Evolutionary conservation across 2,888 invertebrate genomes (phyloP), one percentile per base, ranked within the genome.

Genomic region (Drosophila lacicola): DNA sequence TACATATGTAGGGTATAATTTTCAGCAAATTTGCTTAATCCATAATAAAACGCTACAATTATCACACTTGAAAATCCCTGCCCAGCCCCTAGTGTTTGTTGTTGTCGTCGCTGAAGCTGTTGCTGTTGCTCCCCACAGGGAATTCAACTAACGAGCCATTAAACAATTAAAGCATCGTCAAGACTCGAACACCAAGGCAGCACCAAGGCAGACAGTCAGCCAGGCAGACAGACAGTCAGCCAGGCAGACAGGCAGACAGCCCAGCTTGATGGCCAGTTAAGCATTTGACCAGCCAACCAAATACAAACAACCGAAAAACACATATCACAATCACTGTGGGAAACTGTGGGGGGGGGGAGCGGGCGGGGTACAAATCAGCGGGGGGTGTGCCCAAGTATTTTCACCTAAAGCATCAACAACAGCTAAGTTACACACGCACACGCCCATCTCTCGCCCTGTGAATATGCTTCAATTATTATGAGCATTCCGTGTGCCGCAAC

Each of bases 391-490:
- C 29, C 29, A 21, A 21, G 17, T 66, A 44, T 29, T 70, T 29
- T 70, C 53, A 41, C 56, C 63, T 64, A 62, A 57, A 49, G 53
- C 42, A 41, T 1, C 17, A 17, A 17, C 25, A 37, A 45, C n/a
- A 54, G 39, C 53, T 29, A 17, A 68, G 64, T 17, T 72, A 42
- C 56, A 65, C 56, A 42, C 56, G 63, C 56, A 42, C 61, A 61
- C 65, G 58, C 67, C 54, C 63, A 56, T 41, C 25, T 41, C 25
- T 37, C 34, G 46, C 44, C 25, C 29, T 85, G 82, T 65, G 63
- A 86, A 83, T 86, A 88, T 88, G 87, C 83, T 88, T 88, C 88
- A 83, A 86, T 88, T 83, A 88, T 83, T 80, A 80, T 74, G 66
- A 86, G 71, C 74, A 82, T 73, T 69, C 64, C 63, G 63, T 57